Base-by-base conservation (phyloP, 53 echinoderm and acorn worm genomes). In the Pentamera pediparva region DNA sequence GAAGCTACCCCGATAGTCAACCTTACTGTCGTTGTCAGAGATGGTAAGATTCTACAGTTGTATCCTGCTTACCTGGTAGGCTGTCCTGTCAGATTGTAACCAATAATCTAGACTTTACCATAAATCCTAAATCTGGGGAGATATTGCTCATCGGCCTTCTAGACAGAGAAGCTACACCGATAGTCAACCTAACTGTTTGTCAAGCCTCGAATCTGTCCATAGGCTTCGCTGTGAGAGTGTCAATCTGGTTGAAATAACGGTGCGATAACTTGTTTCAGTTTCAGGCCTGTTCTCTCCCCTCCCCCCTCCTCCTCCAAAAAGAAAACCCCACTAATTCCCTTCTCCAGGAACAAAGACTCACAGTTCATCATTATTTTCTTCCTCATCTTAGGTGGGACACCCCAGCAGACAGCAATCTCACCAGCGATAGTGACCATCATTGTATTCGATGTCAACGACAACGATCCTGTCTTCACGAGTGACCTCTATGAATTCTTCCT, bases 401-500 rank as follows among this genome's bases (percentile, higher is more conserved):
- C 90, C 1, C 87, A 79, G 43, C 87, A 78, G 29, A 67, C 48
- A 10, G 72, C 84, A 41, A 61, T 49, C 36, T 75, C 58, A 39
- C 78, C 76, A 4, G 88, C 91, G 21, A 74, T 56, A 6, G 90
- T 96, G 39, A 75, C 30, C 39, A 75, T 96, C 37, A 75, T 76
- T 15, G 75, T 96, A 5, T 24, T 80, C 0, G 96, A 91, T 59
- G 75, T 86, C 69, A 96, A 96, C 48, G 88, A 91, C 75, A 85
- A 88, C 53, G 67, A 85, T 54, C 96, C 96, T 0, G 82, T 85
- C 2, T 86, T 96, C 38, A 35, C 77, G 1, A 67, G 76, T 15
- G 20, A 25, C 40, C 30, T 70, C 28, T 91, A 81, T 57, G 80
- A 59, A 4, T 90, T 88, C 63, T 79, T 70, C 7, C 56, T 96